phyloP scores from a whole-genome alignment of 2,888 invertebrate species.

The Stenodera caucasica region DNA sequence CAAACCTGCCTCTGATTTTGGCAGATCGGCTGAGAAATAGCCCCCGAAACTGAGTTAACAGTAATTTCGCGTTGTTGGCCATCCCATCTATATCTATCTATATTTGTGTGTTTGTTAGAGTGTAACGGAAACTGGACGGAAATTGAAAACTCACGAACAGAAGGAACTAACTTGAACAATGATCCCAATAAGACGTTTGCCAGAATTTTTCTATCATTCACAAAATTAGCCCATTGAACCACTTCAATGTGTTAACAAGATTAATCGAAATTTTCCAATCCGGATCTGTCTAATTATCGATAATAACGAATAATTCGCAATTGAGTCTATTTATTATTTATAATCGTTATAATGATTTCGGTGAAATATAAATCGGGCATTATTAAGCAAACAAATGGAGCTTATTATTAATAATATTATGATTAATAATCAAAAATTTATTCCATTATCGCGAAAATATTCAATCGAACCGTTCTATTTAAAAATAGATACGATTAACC shows the following conservation, averaged over 20 bases:
- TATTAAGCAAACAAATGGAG: no score
- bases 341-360: no score
- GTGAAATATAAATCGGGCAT: no score
- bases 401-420: no score
- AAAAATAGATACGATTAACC: not conserved
- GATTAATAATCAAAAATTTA: not conserved
- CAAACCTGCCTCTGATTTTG: constrained; percentile 28
- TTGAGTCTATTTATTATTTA: constrained; percentile 33
- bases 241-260: constrained; percentile 9
- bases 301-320: no score
- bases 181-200: not conserved
- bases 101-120: not conserved
- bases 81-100: not conserved
- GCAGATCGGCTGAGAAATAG: constrained; percentile 30
- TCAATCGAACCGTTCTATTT: no score
- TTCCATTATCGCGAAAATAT: not conserved
- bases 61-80: not conserved
- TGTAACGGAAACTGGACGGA: constrained; percentile 33
- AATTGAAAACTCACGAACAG: constrained; percentile 34
- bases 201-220: no score
- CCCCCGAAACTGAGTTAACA: not conserved
- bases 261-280: constrained; percentile 32
- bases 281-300: constrained; percentile 34
- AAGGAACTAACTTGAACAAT: constrained; percentile 20
- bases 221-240: no score